Base-by-base conservation (phyloP, 2,113 vertebrate genomes). In the Corvus hawaiiensis region DNA sequence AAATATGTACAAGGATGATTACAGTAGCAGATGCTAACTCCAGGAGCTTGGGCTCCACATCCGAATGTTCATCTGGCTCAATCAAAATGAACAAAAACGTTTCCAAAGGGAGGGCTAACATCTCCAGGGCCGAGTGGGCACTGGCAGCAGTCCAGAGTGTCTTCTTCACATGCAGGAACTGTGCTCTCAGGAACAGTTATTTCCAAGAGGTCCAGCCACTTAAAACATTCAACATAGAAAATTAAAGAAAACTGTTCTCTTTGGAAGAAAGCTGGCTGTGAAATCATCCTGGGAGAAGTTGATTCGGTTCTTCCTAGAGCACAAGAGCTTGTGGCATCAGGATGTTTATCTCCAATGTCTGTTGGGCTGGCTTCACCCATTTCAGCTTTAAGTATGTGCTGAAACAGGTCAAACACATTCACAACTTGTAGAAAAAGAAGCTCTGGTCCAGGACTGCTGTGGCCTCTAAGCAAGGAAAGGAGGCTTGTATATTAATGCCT, bases 1-100 rank as follows among this genome's bases (percentile, higher is more conserved):
- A 96, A 94, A 95, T 95, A 90, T 88, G 75, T 84, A 88, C 85
- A 67, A 90, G 75, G 64, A 75, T 80, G 74, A 93, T 90, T 87
- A 63, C 16, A 62, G 78, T 61, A 96, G 80, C 90, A 97, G 92
- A 94, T 96, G 93, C 89, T 90, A 81, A 27, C 74, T 93, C 86
- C 84, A 71, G 78, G 89, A 92, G 49, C 72, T 92, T 48, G 54
- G 33, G 46, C 68, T 88, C 28, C 66, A 23, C 59, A 48, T 96
- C 64, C 77, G 75, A 92, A 61, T 82, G 67, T 93, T 95, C 90
- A 73, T 92, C 67, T 91, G 87, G 48, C 80, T 92, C 48, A 63
- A 75, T 71, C 32, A 64, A 86, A 94, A 90, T 51, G 35, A 72
- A 59, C 55, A 84, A 81, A 94, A 78, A 32, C 48, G 10, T 95